Base-by-base conservation (phyloP, 2,797 vertebrate species). In the Sebastes matsubarae region DNA sequence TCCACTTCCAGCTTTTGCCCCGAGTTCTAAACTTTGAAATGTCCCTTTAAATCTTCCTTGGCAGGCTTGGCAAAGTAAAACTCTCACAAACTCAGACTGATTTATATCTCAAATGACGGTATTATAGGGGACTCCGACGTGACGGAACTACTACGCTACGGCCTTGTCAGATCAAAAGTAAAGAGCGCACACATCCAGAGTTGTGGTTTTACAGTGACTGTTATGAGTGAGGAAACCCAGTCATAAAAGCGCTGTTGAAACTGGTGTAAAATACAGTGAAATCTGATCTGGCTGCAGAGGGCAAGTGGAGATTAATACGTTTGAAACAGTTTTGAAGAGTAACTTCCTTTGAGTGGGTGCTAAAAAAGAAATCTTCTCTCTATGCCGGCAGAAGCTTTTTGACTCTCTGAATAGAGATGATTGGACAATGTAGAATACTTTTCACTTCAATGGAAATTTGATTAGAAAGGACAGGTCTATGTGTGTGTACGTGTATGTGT, bases 361-460 rank as follows among this genome's bases (percentile, higher is more conserved):
- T 77, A 30, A 87, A 82, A 85, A 82, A 85, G 74, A 88, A 83
- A 80, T 83, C 78, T 85, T 88, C 84, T 77, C 82, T 77, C 54
- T n/a, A 66, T 25, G 30, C 69, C 55, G 68, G 80, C 82, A 77
- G 72, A 86, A 82, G 87, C 91, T 84, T 90, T 93, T 90, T 90
- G 81, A 91, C 84, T 87, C 77, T 68, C 58, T 92, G 82, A 93
- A 93, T 91, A 81, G 87, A 86, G 80, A 89, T 92, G 89, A 93
- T 94, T 93, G 90, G 92, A 92, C 88, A 87, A 90, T 88, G 90
- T 77, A 76, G 87, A 94, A 94, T 89, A 91, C 81, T 88, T 93
- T 91, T 92, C 91, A 88, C 90, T 91, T 92, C 84, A 93, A 89
- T 90, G 79, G 89, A 69, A 91, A 92, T 92, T 79, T 94, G 92